A percentile compares a stretch with the other conserved stretches of the same genome.
Evolutionary conservation across 2,113 vertebrate genomes (phyloP).

Genomic region (Bungarus multicinctus): DNA sequence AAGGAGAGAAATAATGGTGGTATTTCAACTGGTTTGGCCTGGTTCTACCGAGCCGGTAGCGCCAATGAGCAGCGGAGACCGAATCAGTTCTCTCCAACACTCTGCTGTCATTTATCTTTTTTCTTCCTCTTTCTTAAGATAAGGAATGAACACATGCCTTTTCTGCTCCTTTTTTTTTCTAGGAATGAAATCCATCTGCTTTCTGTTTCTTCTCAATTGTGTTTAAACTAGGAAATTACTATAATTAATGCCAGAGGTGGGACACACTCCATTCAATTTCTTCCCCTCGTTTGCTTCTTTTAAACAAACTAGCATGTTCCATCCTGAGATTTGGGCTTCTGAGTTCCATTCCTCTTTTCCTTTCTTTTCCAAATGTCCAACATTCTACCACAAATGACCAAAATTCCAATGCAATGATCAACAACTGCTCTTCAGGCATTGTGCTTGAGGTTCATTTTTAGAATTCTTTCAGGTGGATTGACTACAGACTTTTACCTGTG

Average conservation of each 20-base stretch:
- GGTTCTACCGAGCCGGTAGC: too few species aligned
- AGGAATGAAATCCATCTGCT: not conserved
- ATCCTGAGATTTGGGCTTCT: not conserved
- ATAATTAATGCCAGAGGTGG: not conserved
- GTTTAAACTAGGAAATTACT: not conserved
- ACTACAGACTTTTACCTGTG: not conserved
- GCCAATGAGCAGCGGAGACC: too few species aligned
- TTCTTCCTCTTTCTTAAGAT: not conserved
- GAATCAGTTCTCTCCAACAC: too few species aligned
- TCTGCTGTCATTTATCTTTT: not conserved
- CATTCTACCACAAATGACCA: too few species aligned
- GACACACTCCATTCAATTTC: not conserved
- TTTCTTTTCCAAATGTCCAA: not conserved
- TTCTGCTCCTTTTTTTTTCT: not conserved
- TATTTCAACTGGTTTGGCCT: too few species aligned
- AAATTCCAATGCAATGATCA: not conserved
- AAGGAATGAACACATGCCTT: too few species aligned
- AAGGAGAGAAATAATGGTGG: too few species aligned
- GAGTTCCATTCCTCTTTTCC: not conserved
- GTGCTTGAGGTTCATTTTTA: not conserved
- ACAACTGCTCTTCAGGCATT: not conserved
- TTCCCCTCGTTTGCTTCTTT: not conserved
- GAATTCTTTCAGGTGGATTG: not conserved
- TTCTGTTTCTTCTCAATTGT: not conserved
- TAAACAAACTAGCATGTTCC: too few species aligned